Base-by-base conservation (phyloP, 37 sponge, comb jelly and placozoan genomes). In the Axinella damicornis region DNA sequence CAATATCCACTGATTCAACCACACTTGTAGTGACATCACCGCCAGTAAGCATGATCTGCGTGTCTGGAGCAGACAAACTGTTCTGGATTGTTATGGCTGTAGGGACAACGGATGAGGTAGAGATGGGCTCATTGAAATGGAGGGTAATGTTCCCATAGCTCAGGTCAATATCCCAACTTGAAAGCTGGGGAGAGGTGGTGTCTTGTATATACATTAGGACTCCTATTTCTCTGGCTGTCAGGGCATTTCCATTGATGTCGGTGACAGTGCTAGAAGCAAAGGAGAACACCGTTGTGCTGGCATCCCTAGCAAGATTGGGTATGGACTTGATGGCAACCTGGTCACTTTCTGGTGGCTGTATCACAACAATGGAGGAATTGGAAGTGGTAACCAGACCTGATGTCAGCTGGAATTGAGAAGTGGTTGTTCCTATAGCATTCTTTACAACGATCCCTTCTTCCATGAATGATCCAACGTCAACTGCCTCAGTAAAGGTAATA, bases 51-150 rank as follows among this genome's bases (percentile, higher is more conserved):
- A 24, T 53, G 14, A 71, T 46, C 12, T 28, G 21, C 17, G 27
- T 40, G 9, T 53, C 46, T 24, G 59, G 31, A 54, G 38, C 40
- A 39, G 34, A 60, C 5, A 35, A 66, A 15, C 79, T 33, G 28
- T 89, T 78, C 25, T 82, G 84, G 21, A 95, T 53, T 53, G 96
- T 89, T 37, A 92, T 69, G 20, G 53, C 65, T 2, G 75, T 61
- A 24, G 88, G 58, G 12, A 46, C 38, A 25, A 88, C 52, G 30
- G 81, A 30, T 41, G 57, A 36, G 21, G 22, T 11, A 40, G 39
- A 33, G 28, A 95, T 71, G 28, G 95, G 95, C 41, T 95, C 95
- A 89, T 86, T 74, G 46, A 95, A 95, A 46, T 87, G 78, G 19
- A 95, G 57, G 13, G 69, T 52, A 18, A 95, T 57, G 62, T 62